Conservation (phyloP, 2,888 invertebrate genomes). For the Mesopsocus fuscifrons region DNA sequence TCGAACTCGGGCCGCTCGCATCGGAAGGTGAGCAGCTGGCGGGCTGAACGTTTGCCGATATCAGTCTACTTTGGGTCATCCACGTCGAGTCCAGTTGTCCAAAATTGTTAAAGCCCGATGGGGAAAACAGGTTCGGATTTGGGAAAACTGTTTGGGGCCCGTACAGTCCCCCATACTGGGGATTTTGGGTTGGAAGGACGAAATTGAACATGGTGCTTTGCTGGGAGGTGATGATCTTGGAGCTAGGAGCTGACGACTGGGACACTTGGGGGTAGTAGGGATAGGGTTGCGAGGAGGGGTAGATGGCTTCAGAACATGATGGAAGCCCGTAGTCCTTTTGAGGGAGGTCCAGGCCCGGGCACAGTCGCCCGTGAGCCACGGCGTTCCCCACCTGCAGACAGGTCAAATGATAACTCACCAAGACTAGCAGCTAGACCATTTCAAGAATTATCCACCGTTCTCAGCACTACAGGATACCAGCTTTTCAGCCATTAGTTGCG, state of each 20-base stretch:
- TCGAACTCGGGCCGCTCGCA: constrained; percentile 23
- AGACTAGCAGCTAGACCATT: too few species aligned
- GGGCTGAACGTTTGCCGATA: not conserved
- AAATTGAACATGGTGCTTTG: constrained; percentile 11
- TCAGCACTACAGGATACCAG: too few species aligned
- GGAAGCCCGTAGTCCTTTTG: not conserved
- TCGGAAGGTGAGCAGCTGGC: constrained; percentile 23
- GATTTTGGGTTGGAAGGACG: constrained; percentile 8
- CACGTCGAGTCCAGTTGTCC: constrained; percentile 9
- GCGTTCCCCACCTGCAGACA: not conserved
- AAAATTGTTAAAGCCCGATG: constrained; percentile 10
- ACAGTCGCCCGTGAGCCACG: not conserved
- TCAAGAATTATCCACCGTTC: too few species aligned
- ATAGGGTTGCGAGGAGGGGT: not conserved
- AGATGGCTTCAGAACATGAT: not conserved
- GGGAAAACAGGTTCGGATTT: constrained; percentile 8
- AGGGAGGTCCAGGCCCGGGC: not conserved
- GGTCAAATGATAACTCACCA: not conserved
- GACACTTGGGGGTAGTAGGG: not conserved
- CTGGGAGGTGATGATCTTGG: constrained; percentile 7
- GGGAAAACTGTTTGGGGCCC: constrained; percentile 10
- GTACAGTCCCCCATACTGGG: constrained; percentile 11
- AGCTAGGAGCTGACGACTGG: constrained; percentile 2
- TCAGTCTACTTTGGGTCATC: constrained; percentile 1
- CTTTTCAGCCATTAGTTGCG: too few species aligned